A percentile compares a stretch with the other conserved stretches of the same genome.
Conservation (phyloP, 2,113 vertebrate genomes). For the Xiphophorus hellerii region DNA sequence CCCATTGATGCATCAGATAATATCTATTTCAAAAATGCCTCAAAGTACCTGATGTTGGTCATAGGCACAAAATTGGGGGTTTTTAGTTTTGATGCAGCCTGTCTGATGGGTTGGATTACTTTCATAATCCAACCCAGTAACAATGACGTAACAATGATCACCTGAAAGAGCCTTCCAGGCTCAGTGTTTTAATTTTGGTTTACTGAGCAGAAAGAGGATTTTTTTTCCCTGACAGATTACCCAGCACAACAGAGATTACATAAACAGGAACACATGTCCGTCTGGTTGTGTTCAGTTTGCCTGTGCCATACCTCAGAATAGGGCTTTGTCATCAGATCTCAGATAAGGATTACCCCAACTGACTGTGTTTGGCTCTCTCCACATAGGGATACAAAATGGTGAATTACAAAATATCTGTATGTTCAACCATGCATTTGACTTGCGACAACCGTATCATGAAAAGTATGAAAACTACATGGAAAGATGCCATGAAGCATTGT, state of each 20-base stretch:
- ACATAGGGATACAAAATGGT: neutral
- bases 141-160: neutral
- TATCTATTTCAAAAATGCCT: no score
- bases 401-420: neutral
- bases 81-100: no score
- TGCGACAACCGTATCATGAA: neutral
- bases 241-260: constrained; percentile 47
- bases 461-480: neutral
- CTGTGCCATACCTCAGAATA: constrained; percentile 43
- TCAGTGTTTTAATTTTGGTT: neutral
- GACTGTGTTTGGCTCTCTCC: constrained; percentile 13
- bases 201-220: neutral
- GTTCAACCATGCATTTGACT: neutral
- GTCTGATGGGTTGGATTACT: no score
- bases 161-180: neutral
- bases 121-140: neutral
- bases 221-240: constrained; percentile 43
- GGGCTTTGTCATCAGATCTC: constrained; percentile 46
- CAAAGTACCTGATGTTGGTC: no score
- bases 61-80: no score
- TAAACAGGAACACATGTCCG: constrained; percentile 50
- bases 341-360: constrained; percentile 64
- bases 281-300: constrained; percentile 54
- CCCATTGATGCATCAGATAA: no score
- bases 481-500: neutral